phyloP scores from a whole-genome alignment of 2,888 invertebrate genomes.

The Heliconius ismenius region DNA sequence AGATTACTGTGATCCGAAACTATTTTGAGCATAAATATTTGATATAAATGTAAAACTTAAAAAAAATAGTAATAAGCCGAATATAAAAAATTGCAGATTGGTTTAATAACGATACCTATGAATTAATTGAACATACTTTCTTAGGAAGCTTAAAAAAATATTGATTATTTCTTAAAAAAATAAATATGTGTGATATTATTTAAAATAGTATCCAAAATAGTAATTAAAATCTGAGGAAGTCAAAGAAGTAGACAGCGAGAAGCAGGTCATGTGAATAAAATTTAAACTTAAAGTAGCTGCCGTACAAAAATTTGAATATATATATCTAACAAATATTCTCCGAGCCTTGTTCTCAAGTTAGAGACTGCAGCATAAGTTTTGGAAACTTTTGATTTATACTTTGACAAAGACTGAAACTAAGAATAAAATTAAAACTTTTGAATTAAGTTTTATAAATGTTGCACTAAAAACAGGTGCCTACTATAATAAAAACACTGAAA shows the following conservation, averaged over 20 bases:
- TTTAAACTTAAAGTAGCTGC: not conserved
- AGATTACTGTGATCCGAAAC: no score
- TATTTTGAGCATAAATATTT: not conserved
- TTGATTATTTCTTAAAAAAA: no score
- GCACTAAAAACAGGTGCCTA: not conserved
- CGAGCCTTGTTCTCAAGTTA: constrained; percentile 14
- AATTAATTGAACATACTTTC: no score
- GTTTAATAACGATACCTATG: no score
- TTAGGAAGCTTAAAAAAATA: no score
- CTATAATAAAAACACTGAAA: no score
- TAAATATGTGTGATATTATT: not conserved
- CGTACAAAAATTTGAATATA: constrained; percentile 15
- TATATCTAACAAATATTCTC: constrained; percentile 10
- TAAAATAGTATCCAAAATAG: not conserved
- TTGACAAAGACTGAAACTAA: constrained; percentile 7
- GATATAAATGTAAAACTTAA: not conserved
- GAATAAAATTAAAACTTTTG: constrained; percentile 4
- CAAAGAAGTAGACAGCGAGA: not conserved
- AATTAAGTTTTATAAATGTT: not conserved
- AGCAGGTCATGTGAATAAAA: not conserved
- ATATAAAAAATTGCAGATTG: not conserved
- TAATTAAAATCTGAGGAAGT: not conserved
- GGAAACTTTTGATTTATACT: constrained; percentile 13
- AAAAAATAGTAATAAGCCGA: not conserved
- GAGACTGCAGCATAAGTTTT: constrained; percentile 20